Percentiles rank a stretch among this genome's conserved stretches.
These are phyloP conservation scores for Griposia aprilina DNA, from an alignment of 2,888 invertebrate species.

Conservation along the genomic window DNA sequence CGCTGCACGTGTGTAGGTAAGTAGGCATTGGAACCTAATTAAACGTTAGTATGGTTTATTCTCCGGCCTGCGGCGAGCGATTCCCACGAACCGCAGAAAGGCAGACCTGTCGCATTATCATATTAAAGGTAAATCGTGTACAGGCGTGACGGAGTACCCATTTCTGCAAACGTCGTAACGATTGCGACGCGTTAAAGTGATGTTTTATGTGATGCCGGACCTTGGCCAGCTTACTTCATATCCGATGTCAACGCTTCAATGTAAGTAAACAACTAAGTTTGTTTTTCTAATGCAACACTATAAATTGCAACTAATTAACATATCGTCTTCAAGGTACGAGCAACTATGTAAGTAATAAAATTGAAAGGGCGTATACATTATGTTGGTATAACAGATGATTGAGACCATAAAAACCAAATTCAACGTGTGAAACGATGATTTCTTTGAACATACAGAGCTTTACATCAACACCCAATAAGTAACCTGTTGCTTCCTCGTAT, in stretches of 20 bases:
- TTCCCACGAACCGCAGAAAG: constrained; percentile 75
- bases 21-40: constrained; percentile 71
- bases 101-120: constrained; percentile 78
- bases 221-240: constrained; percentile 74
- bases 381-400: constrained; percentile 38
- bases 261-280: constrained; percentile 64
- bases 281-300: constrained; percentile 66
- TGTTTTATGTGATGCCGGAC: constrained; percentile 66
- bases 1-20: constrained; percentile 69
- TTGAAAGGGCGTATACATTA: constrained; percentile 41
- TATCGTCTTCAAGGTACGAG: constrained; percentile 39
- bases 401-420: constrained; percentile 44
- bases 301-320: constrained; percentile 62
- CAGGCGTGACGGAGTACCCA: constrained; percentile 73
- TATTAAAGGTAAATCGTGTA: constrained; percentile 75
- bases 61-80: constrained; percentile 68
- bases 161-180: constrained; percentile 66
- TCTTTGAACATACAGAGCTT: constrained; percentile 51
- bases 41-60: constrained; percentile 70
- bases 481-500: constrained; percentile 57
- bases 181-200: constrained; percentile 54
- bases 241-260: constrained; percentile 65
- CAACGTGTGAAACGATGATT: constrained; percentile 56
- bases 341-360: constrained; percentile 54
- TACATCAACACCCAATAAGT: constrained; percentile 64